Evolutionary conservation across 2,888 invertebrate species (phyloP), one percentile per base, ranked within the genome.

Genomic region (Tiphia femorata): DNA sequence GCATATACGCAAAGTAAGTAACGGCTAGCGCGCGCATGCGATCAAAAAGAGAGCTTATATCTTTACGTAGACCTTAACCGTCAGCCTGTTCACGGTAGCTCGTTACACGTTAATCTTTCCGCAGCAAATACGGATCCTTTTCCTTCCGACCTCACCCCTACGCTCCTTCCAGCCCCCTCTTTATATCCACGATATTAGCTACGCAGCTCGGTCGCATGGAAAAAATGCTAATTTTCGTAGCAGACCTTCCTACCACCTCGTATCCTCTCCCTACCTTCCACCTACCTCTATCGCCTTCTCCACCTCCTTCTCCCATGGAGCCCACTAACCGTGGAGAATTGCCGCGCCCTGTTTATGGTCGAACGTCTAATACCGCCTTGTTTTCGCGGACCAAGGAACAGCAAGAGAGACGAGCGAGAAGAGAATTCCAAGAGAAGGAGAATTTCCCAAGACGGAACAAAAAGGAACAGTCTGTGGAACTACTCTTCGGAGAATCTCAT

Each of bases 211-310:
- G 66, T 72, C 70, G 74, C 66, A 66, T 62, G 72, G 65, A 72
- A 76, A 73, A 77, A 77, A 77, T 77, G 77, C 70, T 73, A 77
- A 77, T 77, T 77, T 73, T 64, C 58, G 64, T 64, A 59, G 71
- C 70, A 69, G 59, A 61, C 60, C 64, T 64, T 58, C 57, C 44
- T 37, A 44, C 41, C 29, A 12, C 44, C 5, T 17, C 12, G 40
- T 35, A 35, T 43, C 51, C 51, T 54, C 49, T 49, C 16, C 14
- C 43, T 30, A 40, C 20, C 12, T 37, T 37, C 2, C 17, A 6
- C 40, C 52, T 14, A 16, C 44, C 16, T 30, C 10, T 19, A 7
- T 21, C 14, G 5, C 8, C 10, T 7, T 29, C 29, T 14, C 29
- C 14, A 17, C 10, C 21, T 38, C 40, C 43, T 8, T 12, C 8